Evolutionary conservation across 1,140 invertebrate species (phyloP).

Genomic region (Orchestia grillus): DNA sequence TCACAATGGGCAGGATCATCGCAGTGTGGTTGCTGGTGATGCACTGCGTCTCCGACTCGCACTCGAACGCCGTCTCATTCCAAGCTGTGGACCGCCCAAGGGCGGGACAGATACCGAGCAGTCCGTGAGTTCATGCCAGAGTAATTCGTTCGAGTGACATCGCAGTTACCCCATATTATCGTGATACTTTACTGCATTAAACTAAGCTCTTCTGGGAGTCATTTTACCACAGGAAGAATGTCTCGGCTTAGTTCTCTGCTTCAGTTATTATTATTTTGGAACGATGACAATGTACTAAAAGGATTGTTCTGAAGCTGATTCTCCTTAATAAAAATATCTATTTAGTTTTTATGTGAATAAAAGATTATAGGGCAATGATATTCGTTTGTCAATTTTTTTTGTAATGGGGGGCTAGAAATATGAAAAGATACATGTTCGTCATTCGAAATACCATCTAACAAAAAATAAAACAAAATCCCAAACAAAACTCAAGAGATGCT

Average conservation of each 20-base stretch:
- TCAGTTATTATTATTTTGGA: neutral
- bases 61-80: slow-evolving; percentile 64
- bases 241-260: neutral
- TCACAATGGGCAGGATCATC: slow-evolving; percentile 95
- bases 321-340: too few species aligned
- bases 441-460: too few species aligned
- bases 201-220: neutral
- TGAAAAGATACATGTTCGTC: too few species aligned
- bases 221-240: neutral
- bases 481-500: neutral
- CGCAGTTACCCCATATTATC: neutral
- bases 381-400: too few species aligned
- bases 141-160: neutral
- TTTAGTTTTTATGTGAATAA: too few species aligned
- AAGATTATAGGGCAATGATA: too few species aligned
- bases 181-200: neutral
- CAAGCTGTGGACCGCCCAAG: slow-evolving; percentile 66
- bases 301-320: too few species aligned
- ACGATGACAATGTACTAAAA: too few species aligned
- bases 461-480: neutral
- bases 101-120: neutral
- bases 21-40: slow-evolving; percentile 82
- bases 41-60: slow-evolving; percentile 62
- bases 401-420: too few species aligned
- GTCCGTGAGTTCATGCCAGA: neutral